Conservation (phyloP, 2,797 vertebrate species). For the Rhinatrema bivittatum region DNA sequence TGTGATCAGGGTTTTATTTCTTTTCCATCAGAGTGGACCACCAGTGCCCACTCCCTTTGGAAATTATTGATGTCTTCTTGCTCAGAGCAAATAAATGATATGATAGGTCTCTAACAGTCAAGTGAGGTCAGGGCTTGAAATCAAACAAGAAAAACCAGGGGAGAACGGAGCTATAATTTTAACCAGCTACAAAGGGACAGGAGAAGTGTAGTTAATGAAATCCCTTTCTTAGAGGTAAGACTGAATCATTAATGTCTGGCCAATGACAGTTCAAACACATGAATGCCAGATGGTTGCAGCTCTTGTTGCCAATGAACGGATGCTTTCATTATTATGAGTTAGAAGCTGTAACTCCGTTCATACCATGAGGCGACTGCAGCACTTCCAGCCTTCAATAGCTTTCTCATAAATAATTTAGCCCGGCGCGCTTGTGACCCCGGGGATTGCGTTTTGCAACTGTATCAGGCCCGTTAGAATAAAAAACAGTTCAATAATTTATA, state of each 20-base stretch:
- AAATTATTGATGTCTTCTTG: too few species aligned
- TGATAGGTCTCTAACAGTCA: too few species aligned
- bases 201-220: conserved; percentile 42
- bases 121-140: conserved; percentile 9
- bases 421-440: conserved; percentile 22
- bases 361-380: conserved; percentile 41
- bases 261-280: conserved; percentile 42
- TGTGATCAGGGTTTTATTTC: too few species aligned
- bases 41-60: too few species aligned
- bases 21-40: too few species aligned
- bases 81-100: too few species aligned
- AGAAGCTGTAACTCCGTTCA: conserved; percentile 49
- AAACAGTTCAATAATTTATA: too few species aligned
- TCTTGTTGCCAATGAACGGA: conserved; percentile 54
- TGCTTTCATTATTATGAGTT: conserved; percentile 56
- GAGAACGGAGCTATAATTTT: conserved; percentile 19
- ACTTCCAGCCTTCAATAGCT: conserved; percentile 40
- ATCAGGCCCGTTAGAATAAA: too few species aligned
- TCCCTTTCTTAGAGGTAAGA: conserved; percentile 47
- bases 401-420: conserved; percentile 41
- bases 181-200: conserved; percentile 33
- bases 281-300: conserved; percentile 63
- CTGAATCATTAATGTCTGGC: conserved; percentile 45
- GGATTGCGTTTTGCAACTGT: too few species aligned
- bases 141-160: conserved; percentile 4